Evolutionary conservation across 2,797 vertebrate genomes (phyloP).

Genomic region (Fringilla coelebs): DNA sequence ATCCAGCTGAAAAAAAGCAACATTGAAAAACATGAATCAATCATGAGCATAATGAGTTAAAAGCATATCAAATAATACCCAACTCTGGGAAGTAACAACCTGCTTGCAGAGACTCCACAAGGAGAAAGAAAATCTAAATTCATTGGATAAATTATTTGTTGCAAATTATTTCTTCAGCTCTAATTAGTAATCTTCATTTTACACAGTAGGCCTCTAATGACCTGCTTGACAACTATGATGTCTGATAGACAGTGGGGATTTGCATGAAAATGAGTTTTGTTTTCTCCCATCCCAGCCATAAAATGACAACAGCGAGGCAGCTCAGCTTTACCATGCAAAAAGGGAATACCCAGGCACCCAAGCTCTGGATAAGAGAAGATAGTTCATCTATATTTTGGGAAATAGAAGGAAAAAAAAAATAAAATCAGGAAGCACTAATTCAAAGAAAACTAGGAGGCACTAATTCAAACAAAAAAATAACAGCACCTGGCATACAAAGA

Average conservation of each 20-base stretch:
- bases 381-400: background rate
- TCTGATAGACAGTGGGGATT: slow-evolving; percentile 65
- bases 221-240: slow-evolving; percentile 68
- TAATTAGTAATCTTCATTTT: slow-evolving; percentile 73
- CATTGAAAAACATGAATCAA: background rate
- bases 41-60: background rate
- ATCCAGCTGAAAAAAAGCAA: background rate
- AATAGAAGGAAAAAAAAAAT: background rate
- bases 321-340: fast-evolving
- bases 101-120: slow-evolving; percentile 21
- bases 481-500: background rate
- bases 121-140: slow-evolving; percentile 22
- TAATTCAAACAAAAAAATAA: background rate
- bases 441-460: background rate
- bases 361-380: background rate
- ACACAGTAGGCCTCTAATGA: slow-evolving; percentile 70
- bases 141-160: slow-evolving; percentile 65
- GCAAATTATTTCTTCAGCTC: slow-evolving; percentile 67
- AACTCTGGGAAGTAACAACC: background rate
- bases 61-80: background rate
- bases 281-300: slow-evolving; percentile 42
- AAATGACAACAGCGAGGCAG: background rate
- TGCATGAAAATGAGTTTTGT: slow-evolving; percentile 66
- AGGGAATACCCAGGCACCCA: background rate
- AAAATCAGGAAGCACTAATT: background rate